phyloP scores from a whole-genome alignment of 2,888 invertebrate species.

The Drosophila monieri region DNA sequence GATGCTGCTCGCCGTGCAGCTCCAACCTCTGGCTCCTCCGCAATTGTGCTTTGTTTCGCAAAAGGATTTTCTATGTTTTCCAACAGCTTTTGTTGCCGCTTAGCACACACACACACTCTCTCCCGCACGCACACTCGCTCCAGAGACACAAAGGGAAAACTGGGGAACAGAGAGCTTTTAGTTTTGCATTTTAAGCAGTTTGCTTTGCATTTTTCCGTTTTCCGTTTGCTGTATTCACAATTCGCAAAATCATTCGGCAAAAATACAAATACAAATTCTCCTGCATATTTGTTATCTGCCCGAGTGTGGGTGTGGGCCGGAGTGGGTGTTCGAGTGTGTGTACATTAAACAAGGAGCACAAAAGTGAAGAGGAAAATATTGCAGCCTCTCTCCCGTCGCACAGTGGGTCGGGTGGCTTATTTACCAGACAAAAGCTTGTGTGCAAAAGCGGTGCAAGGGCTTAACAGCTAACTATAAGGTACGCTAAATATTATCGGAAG shows the following conservation, averaged over 20 bases:
- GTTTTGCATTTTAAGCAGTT: constrained; percentile 74
- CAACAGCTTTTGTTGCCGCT: constrained; percentile 71
- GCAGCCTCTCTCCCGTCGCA: neutral
- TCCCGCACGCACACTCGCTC: neutral
- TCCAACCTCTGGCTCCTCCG: constrained; percentile 20
- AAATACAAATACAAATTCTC: constrained; percentile 59
- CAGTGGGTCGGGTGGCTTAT: neutral
- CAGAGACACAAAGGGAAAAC: constrained; percentile 4
- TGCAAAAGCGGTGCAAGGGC: no score
- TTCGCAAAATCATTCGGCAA: constrained; percentile 66
- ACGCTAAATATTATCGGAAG: no score
- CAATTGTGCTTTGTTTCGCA: constrained; percentile 69
- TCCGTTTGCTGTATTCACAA: constrained; percentile 25
- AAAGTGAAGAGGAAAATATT: constrained; percentile 12
- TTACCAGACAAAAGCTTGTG: neutral
- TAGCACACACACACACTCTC: constrained; percentile 40
- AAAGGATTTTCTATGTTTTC: constrained; percentile 77
- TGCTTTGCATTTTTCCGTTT: constrained; percentile 50
- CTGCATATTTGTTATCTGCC: constrained; percentile 56
- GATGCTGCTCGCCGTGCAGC: constrained; percentile 9
- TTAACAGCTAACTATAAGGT: no score
- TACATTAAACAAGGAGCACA: constrained; percentile 15
- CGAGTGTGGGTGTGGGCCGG: neutral
- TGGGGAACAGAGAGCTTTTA: constrained; percentile 58
- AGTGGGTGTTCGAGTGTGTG: constrained; percentile 10